Evolutionary conservation across 1,140 invertebrate species (phyloP).

Genomic region (Drosophila yakuba): DNA sequence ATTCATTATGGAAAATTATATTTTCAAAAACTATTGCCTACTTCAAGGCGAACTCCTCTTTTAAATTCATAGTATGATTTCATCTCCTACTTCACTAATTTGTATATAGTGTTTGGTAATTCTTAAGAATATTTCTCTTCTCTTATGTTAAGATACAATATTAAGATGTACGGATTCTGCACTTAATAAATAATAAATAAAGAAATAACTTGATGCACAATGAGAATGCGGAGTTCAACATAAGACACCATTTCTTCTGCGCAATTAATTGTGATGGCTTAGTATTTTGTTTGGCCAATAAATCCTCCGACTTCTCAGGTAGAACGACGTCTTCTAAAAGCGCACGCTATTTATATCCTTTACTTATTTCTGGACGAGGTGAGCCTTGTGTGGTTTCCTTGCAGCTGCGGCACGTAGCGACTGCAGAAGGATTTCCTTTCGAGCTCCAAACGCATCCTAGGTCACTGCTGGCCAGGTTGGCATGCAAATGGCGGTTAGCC

Average conservation of each 20-base stretch:
- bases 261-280: constrained; percentile 20
- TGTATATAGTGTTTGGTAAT: too few species aligned
- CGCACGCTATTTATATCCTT: constrained; percentile 4
- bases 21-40: background rate
- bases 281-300: constrained; percentile 30
- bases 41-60: background rate
- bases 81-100: too few species aligned
- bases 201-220: too few species aligned
- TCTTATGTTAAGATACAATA: too few species aligned
- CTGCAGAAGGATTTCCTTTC: constrained; percentile 19
- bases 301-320: constrained; percentile 2
- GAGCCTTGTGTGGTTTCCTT: constrained; percentile 17
- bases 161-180: too few species aligned
- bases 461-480: constrained; percentile 21
- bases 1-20: too few species aligned
- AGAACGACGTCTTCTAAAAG: background rate
- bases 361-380: constrained; percentile 7
- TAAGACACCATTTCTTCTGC: too few species aligned
- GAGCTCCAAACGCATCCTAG: constrained; percentile 16
- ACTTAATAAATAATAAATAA: too few species aligned
- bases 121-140: too few species aligned
- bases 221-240: too few species aligned
- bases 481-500: constrained; percentile 47
- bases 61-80: too few species aligned
- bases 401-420: constrained; percentile 28